phyloP scores from a whole-genome alignment of 1,140 invertebrate genomes.

The Drosophila quadrilineata region DNA sequence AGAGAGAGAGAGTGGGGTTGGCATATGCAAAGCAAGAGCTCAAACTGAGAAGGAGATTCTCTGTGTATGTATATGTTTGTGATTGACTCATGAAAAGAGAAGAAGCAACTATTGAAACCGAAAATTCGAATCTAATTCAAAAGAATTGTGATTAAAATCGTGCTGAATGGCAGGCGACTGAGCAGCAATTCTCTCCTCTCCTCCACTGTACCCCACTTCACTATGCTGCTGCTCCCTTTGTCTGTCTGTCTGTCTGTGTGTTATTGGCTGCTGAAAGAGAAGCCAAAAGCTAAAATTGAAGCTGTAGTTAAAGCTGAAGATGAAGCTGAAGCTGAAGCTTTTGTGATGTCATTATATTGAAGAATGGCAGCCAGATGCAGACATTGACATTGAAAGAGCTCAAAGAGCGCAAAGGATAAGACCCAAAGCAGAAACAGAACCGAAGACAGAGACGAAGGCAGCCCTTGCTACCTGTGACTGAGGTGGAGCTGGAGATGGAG shows the following conservation, averaged over 20 bases:
- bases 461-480: constrained; percentile 25
- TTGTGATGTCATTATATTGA: constrained; percentile 80
- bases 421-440: not conserved
- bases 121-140: constrained; percentile 75
- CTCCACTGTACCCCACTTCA: not conserved
- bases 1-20: not conserved
- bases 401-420: constrained; percentile 8
- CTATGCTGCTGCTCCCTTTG: too few relatives aligned
- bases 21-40: constrained; percentile 35
- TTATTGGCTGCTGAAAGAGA: constrained; percentile 46
- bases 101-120: constrained; percentile 36
- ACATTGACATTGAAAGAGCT: constrained; percentile 71
- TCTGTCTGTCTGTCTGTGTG: too few relatives aligned
- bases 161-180: constrained; percentile 31
- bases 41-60: not conserved
- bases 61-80: constrained; percentile 27
- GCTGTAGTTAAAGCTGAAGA: not conserved
- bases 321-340: constrained; percentile 39
- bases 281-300: too few relatives aligned
- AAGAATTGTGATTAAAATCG: constrained; percentile 79
- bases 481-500: too few relatives aligned
- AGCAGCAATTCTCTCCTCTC: not conserved
- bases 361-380: constrained; percentile 67
- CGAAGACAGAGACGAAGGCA: not conserved
- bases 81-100: constrained; percentile 75